Base-by-base conservation (phyloP, 2,888 invertebrate genomes). In the Apeira syringaria region DNA sequence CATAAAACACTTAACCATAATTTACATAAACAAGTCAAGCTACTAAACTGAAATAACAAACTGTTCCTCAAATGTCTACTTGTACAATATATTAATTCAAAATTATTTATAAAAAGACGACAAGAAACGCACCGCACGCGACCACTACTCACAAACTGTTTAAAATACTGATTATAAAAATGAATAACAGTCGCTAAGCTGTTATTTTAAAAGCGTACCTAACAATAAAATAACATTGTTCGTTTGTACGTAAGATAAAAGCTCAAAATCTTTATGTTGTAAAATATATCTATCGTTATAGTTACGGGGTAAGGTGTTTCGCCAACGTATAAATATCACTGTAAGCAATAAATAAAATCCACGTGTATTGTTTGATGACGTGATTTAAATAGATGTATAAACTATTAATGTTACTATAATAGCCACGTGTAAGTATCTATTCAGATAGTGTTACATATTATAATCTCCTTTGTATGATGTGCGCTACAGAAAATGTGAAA, bases 281-380 rank as follows among this genome's bases (percentile, higher is more conserved):
- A 70, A 75, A 64, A 63, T 68, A 59, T 78, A 73, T 69, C 59
- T n/a, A n/a, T n/a, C n/a, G n/a, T n/a, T n/a, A 57, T 76, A 74
- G 63, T 68, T 75, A 40, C 30, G 62, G 50, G 59, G 50, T 80
- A 81, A 78, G 76, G 64, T 59, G 64, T 70, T 61, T 71, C 68
- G 77, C 78, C 77, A 77, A 78, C 81, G 68, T 78, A 77, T 76
- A 74, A 77, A 74, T 80, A 81, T 80, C 79, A 80, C 72, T 69
- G 51, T 80, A 82, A 84, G 81, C 83, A 84, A 83, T 84, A 83
- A 15, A 74, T 74, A 62, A 74, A 61, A 57, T 22, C 68, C 66
- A 73, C 59, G 53, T n/a, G 56, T 73, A 66, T 44, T 56, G 47
- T 64, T 43, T 56, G 47, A 46, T 57, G 53, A 66, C 52, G 61